phyloP scores from a whole-genome alignment of 1,140 invertebrate species.

The Trichomalopsis sarcophagae region DNA sequence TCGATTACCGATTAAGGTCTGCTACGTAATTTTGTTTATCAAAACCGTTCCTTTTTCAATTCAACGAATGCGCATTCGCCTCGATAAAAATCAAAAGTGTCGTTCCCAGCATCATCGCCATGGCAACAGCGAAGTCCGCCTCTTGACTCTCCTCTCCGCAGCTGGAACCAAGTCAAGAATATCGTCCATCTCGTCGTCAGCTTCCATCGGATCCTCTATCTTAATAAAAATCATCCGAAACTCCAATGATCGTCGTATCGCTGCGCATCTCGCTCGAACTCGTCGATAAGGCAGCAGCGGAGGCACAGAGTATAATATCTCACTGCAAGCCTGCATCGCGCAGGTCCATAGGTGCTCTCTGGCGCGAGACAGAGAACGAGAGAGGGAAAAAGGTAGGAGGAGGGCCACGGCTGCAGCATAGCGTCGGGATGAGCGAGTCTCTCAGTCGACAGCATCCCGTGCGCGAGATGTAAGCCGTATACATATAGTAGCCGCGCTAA shows the following conservation, averaged over 20 bases:
- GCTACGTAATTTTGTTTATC: not conserved
- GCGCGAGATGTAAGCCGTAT: constrained; percentile 48
- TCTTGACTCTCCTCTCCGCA: too few species aligned
- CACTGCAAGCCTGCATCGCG: constrained; percentile 46
- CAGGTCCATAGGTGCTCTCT: constrained; percentile 45
- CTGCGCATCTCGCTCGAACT: not conserved
- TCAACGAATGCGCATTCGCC: not conserved
- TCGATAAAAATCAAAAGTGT: too few species aligned
- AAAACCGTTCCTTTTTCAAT: not conserved
- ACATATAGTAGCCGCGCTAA: not conserved
- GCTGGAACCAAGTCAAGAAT: too few species aligned
- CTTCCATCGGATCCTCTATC: too few species aligned
- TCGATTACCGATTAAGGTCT: not conserved
- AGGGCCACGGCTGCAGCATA: constrained; percentile 27
- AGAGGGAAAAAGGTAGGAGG: constrained; percentile 14
- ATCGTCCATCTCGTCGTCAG: too few species aligned
- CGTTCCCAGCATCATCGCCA: too few species aligned
- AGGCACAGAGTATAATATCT: not conserved
- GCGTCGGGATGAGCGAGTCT: constrained; percentile 45
- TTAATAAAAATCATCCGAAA: not conserved
- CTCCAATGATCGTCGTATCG: not conserved
- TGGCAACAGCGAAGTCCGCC: too few species aligned
- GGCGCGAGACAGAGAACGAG: not conserved
- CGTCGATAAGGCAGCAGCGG: constrained; percentile 33
- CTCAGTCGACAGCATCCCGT: constrained; percentile 61